These are phyloP conservation scores for Pteronura brasiliensis DNA, from an alignment of 2,113 vertebrate genomes.

Conservation along the genomic window DNA sequence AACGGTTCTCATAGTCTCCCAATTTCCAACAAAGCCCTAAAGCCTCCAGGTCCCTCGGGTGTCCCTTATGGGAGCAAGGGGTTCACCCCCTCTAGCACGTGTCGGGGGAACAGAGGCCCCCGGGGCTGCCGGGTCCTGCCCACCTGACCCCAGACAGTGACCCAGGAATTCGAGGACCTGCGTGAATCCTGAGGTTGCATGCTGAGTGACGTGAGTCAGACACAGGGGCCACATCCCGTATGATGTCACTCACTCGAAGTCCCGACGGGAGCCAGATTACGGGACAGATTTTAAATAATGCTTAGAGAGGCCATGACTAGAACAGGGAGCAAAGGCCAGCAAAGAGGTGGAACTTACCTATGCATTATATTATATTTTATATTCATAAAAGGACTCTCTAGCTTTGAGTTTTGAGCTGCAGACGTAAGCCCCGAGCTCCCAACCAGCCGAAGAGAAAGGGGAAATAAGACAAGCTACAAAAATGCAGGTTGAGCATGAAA, in stretches of 20 bases:
- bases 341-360: background rate
- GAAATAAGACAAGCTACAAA: background rate
- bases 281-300: background rate
- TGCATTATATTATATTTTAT: too few relatives aligned
- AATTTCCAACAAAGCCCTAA: too few relatives aligned
- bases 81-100: too few relatives aligned
- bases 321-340: background rate
- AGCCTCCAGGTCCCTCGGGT: too few relatives aligned
- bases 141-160: background rate
- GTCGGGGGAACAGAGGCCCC: background rate
- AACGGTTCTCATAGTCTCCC: too few relatives aligned
- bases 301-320: background rate
- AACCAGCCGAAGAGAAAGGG: background rate
- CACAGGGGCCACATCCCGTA: background rate
- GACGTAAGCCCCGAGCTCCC: background rate
- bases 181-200: background rate
- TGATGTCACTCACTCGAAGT: background rate
- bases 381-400: background rate
- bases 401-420: background rate
- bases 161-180: background rate
- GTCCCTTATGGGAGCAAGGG: too few relatives aligned
- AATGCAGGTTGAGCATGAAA: background rate
- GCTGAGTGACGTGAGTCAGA: background rate
- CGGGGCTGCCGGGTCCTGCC: background rate
- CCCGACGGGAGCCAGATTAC: background rate